Evolutionary conservation across 2,888 invertebrate genomes (phyloP).

Genomic region (Allacma fusca): DNA sequence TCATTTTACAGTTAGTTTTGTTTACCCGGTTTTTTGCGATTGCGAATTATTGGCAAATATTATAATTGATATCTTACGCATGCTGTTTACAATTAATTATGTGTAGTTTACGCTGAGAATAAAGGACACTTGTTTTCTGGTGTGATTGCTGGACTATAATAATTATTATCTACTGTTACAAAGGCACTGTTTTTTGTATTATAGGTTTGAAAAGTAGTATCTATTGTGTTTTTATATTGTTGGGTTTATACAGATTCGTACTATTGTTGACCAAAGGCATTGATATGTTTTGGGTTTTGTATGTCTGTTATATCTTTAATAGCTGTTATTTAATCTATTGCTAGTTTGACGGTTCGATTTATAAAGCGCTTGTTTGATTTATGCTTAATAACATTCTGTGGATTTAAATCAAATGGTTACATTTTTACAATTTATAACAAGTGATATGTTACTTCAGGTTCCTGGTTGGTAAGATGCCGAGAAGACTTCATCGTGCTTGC

Average conservation of each 20-base stretch:
- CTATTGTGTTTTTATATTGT: background rate
- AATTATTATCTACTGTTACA: background rate
- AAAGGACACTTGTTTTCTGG: background rate
- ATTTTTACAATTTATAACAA: conserved; percentile 4
- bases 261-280: background rate
- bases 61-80: no score
- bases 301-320: background rate
- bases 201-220: background rate
- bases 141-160: background rate
- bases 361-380: no score
- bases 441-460: conserved; percentile 29
- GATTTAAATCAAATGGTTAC: no score
- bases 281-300: background rate
- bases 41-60: no score
- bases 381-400: no score
- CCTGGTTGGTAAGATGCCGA: conserved; percentile 16
- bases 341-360: background rate
- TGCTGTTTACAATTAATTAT: no score
- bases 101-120: no score
- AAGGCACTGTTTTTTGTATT: background rate
- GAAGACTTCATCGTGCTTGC: background rate
- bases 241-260: conserved; percentile 1
- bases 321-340: background rate
- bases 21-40: no score
- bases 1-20: background rate